Evolutionary conservation across 2,113 vertebrate species (phyloP).

Genomic region (Himantopus leucocephalus): DNA sequence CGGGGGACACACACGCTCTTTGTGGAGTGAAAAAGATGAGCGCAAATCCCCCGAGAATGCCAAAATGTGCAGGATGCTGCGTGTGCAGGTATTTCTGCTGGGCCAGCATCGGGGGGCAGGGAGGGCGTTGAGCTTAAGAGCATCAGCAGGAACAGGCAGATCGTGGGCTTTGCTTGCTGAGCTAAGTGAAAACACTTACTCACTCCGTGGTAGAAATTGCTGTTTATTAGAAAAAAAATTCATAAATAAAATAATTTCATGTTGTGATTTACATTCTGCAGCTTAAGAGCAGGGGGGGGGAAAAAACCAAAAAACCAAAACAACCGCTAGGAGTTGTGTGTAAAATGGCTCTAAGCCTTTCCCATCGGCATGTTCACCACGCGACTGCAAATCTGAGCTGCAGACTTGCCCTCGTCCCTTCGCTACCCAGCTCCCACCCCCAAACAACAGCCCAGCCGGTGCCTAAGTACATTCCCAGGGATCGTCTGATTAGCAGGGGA

Average conservation of each 20-base stretch:
- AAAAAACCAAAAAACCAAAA: neutral
- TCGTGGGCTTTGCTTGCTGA: slow-evolving; percentile 40
- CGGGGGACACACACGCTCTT: neutral
- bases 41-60: neutral
- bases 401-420: neutral
- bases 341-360: neutral
- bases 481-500: neutral
- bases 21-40: slow-evolving; percentile 26
- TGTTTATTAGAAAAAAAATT: slow-evolving; percentile 60
- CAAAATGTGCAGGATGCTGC: slow-evolving; percentile 37
- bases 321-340: neutral
- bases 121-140: slow-evolving; percentile 14
- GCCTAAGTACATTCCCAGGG: neutral
- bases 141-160: slow-evolving; percentile 51
- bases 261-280: slow-evolving; percentile 40
- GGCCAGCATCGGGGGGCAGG: slow-evolving; percentile 28
- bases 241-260: slow-evolving; percentile 53
- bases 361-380: neutral
- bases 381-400: neutral
- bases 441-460: neutral
- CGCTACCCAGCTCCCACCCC: neutral
- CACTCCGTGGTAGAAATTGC: slow-evolving; percentile 10
- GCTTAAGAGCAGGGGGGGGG: neutral
- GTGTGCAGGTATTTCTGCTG: slow-evolving; percentile 62
- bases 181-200: slow-evolving; percentile 46